phyloP scores from a whole-genome alignment of 2,113 vertebrate genomes.

The Copsychus sechellarum region DNA sequence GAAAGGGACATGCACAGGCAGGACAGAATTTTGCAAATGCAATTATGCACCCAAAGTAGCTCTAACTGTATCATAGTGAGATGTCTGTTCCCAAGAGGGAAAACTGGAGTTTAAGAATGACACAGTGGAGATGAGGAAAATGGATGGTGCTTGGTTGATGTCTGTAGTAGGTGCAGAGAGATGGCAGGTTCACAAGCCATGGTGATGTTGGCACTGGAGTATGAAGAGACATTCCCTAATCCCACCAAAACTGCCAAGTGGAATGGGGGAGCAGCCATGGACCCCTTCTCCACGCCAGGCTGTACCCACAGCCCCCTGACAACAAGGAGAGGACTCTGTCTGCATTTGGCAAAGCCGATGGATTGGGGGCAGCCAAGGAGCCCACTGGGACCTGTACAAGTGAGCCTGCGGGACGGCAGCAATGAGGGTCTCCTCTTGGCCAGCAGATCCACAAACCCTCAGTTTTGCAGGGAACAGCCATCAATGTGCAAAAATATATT shows the following conservation, averaged over 20 bases:
- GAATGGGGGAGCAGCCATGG: neutral
- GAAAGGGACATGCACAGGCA: neutral
- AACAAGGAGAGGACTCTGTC: neutral
- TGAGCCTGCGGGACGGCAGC: rapidly evolving
- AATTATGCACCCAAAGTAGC: neutral
- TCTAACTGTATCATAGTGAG: rapidly evolving
- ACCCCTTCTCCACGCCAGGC: rapidly evolving
- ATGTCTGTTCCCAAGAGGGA: neutral
- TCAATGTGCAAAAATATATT: neutral
- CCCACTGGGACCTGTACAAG: neutral
- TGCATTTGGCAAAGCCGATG: neutral
- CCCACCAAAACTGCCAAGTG: rapidly evolving
- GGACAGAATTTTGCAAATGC: neutral
- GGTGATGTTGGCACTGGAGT: rapidly evolving
- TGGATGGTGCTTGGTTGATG: too few species aligned
- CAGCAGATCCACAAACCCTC: neutral
- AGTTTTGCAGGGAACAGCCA: neutral
- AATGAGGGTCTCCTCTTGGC: rapidly evolving
- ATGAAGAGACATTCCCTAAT: neutral
- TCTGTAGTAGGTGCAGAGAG: neutral
- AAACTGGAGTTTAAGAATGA: neutral
- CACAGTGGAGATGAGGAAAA: neutral
- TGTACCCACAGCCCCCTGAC: neutral
- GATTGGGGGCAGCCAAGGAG: rapidly evolving
- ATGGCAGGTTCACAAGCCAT: rapidly evolving